Evolutionary conservation across 92 coral and sea anemone genomes (phyloP), one percentile per base, ranked within the genome.

Genomic region (Palythoa grandis): DNA sequence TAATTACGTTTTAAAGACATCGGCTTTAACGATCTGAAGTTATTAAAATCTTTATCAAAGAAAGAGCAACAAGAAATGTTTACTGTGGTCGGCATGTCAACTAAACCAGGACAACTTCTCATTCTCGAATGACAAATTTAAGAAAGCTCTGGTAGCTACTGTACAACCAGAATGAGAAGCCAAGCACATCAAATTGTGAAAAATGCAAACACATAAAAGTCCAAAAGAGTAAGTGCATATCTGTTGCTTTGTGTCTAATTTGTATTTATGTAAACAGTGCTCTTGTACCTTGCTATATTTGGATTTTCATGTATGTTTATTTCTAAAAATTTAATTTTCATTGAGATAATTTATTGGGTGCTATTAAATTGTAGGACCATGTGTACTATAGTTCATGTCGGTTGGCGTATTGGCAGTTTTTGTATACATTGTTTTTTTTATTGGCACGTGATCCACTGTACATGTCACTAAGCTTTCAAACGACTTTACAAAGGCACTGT

Each of bases 1-100:
- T 74, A 74, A n/a, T 63, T 50, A 74, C 79, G 79, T 74, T 74
- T 74, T 74, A 52, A 75, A 75, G 66, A 75, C 25, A 75, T 65
- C 79, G 79, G 79, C 52, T 71, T 37, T 71, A 52, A 71, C 72
- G 72, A 68, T 22, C 72, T 68, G 72, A 22, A 68, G 72, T 37
- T 68, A 1, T 68, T 68, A 37, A 71, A 71, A 71, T 71, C 76
- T 39, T 56, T 56, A 56, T 2, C 61, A 56, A 16, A 40, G 47
- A 5, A 40, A 56, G 61, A 56, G 61, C 61, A 56, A 2, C 61
- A 56, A 11, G 61, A 56, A 56, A 56, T 56, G 61, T 56, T 56
- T 56, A 56, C 61, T 50, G 39, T 25, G 75, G 75, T 71, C 75
- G 75, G 75, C 75, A 7, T 71, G 76, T 71, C 76, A 71, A 35